Percentiles rank a stretch among this genome's conserved stretches.
phyloP scores from a whole-genome alignment of 2,888 invertebrate species.

The Drosophila mimica region DNA sequence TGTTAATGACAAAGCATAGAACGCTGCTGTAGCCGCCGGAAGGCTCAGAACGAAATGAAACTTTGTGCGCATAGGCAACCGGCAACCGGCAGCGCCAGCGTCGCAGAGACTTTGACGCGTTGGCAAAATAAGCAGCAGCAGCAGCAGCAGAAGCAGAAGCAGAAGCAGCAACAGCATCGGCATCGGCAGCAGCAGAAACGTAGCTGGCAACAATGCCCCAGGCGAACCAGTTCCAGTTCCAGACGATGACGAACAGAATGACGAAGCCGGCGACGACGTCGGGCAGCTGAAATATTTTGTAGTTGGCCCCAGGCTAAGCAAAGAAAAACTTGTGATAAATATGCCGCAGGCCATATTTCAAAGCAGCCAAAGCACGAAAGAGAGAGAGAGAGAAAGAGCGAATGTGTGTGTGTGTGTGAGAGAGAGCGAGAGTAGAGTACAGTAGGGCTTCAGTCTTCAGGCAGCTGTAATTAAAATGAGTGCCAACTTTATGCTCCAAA shows the following conservation, averaged over 20 bases:
- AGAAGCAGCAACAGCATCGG: conserved; percentile 29
- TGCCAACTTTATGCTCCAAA: conserved; percentile 63
- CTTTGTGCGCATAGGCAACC: conserved; percentile 78
- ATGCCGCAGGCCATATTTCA: conserved; percentile 80
- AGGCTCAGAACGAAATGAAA: conserved; percentile 77
- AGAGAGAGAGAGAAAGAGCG: conserved; percentile 5
- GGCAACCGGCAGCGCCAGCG: conserved; percentile 43
- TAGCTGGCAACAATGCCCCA: conserved; percentile 55
- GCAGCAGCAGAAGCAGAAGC: conserved; percentile 42
- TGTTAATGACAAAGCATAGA: conserved; percentile 81
- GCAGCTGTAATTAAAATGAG: conserved; percentile 84
- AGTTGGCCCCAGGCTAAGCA: conserved; percentile 74
- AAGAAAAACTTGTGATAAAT: conserved; percentile 85
- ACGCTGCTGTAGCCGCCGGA: conserved; percentile 66
- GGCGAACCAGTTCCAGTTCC: conserved; percentile 67
- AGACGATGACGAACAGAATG: conserved; percentile 51
- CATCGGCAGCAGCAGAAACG: conserved; percentile 43
- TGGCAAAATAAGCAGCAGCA: conserved; percentile 64
- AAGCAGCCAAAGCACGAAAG: conserved; percentile 67
- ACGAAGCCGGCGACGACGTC: conserved; percentile 57
- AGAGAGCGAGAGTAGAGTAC: conserved; percentile 15
- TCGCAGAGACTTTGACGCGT: conserved; percentile 74
- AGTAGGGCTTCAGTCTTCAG: conserved; percentile 63
- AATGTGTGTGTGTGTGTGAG: background rate
- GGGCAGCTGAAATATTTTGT: conserved; percentile 81